Conservation (phyloP, 2,797 vertebrate genomes). For the Periparus ater region DNA sequence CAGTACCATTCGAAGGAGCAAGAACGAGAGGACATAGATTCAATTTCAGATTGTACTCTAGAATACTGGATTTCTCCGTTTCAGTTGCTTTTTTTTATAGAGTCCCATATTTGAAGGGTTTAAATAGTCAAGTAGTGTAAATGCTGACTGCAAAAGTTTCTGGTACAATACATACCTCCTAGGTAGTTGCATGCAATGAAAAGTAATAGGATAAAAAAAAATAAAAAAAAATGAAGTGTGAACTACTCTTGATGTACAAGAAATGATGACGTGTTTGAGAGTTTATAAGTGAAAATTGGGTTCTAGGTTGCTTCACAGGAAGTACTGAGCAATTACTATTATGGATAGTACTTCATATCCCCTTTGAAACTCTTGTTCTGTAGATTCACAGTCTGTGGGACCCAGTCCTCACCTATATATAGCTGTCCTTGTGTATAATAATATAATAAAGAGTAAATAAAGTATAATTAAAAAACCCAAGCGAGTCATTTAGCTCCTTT, state of each 20-base stretch:
- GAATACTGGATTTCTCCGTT: background rate
- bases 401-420: background rate
- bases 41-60: background rate
- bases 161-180: accelerated
- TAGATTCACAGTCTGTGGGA: background rate
- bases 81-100: background rate
- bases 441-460: too few species aligned
- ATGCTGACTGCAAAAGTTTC: background rate
- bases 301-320: background rate
- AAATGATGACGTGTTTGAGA: background rate
- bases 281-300: background rate
- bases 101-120: background rate
- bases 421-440: background rate
- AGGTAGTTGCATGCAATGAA: background rate
- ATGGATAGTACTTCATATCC: accelerated
- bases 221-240: background rate
- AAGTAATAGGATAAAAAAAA: background rate
- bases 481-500: background rate
- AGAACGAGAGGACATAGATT: background rate
- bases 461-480: background rate
- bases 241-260: background rate
- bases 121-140: background rate
- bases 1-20: background rate
- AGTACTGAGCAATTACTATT: background rate
- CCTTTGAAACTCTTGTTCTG: background rate